Conservation (phyloP, 2,888 invertebrate genomes). For the Athalia circularis region DNA sequence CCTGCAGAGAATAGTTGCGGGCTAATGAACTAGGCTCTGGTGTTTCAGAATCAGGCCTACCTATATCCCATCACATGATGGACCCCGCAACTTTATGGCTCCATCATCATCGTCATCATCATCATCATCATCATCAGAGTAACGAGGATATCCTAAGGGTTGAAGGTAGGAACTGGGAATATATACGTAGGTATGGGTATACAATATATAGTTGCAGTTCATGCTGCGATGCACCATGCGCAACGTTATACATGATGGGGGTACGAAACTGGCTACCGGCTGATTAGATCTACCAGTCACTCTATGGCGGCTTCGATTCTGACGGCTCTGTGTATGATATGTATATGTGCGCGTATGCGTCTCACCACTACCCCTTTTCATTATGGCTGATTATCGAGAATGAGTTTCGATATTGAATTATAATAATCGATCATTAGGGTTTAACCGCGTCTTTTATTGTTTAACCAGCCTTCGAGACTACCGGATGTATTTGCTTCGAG, state of each 20-base stretch:
- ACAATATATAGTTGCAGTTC: not conserved
- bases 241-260: not conserved
- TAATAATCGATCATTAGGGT: constrained; percentile 48
- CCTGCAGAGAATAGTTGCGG: constrained; percentile 22
- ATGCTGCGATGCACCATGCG: no score
- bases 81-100: constrained; percentile 15
- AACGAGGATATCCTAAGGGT: not conserved
- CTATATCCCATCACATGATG: not conserved
- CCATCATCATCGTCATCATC: not conserved
- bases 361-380: constrained; percentile 31
- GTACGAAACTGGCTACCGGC: constrained; percentile 37
- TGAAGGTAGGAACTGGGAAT: constrained; percentile 4
- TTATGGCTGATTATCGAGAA: constrained; percentile 50
- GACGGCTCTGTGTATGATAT: no score
- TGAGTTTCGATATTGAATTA: constrained; percentile 52
- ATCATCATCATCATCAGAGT: no score
- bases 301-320: constrained; percentile 37
- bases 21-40: constrained; percentile 26
- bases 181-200: not conserved
- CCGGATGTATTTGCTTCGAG: not conserved
- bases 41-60: constrained; percentile 9
- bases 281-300: constrained; percentile 40
- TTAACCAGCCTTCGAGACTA: not conserved
- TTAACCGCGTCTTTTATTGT: constrained; percentile 40
- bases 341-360: not conserved